phyloP scores from a whole-genome alignment of 2,888 invertebrate genomes.

The Brachylomia viminalis region DNA sequence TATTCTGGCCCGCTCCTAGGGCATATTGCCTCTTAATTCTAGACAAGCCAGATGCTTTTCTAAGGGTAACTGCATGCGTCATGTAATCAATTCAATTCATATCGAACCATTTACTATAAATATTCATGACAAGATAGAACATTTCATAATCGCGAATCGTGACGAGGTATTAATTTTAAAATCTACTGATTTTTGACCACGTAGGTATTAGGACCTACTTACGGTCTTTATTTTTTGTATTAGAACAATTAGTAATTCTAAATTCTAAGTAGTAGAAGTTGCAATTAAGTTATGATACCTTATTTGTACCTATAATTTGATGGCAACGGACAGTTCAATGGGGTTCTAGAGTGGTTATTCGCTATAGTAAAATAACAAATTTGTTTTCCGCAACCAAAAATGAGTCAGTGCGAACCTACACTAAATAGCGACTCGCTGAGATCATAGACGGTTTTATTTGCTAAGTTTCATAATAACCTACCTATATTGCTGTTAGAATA shows the following conservation, averaged over 20 bases:
- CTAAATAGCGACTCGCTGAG: slow-evolving; percentile 82
- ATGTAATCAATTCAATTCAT: slow-evolving; percentile 41
- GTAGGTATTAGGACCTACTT: neutral
- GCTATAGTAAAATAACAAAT: slow-evolving; percentile 50
- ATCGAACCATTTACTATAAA: slow-evolving; percentile 19
- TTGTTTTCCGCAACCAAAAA: slow-evolving; percentile 69
- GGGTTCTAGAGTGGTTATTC: slow-evolving; percentile 31
- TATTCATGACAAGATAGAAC: slow-evolving; percentile 24
- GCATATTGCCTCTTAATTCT: slow-evolving; percentile 76
- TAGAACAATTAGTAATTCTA: slow-evolving; percentile 22
- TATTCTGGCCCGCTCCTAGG: slow-evolving; percentile 69
- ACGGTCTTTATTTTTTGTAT: slow-evolving; percentile 16
- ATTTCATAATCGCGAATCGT: slow-evolving; percentile 26
- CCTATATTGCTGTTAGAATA: slow-evolving; percentile 60
- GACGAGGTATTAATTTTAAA: slow-evolving; percentile 11
- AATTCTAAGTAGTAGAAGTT: no score
- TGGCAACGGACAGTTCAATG: slow-evolving; percentile 23
- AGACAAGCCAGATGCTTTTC: slow-evolving; percentile 67
- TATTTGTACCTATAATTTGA: slow-evolving; percentile 30
- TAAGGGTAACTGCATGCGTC: slow-evolving; percentile 55
- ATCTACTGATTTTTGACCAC: slow-evolving; percentile 3
- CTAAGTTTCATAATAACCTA: slow-evolving; percentile 67
- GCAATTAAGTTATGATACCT: slow-evolving; percentile 27
- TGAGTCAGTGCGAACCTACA: slow-evolving; percentile 73
- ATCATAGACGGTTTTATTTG: slow-evolving; percentile 80